Conservation (phyloP, 1,140 invertebrate genomes). For the Eriocheir sinensis region DNA sequence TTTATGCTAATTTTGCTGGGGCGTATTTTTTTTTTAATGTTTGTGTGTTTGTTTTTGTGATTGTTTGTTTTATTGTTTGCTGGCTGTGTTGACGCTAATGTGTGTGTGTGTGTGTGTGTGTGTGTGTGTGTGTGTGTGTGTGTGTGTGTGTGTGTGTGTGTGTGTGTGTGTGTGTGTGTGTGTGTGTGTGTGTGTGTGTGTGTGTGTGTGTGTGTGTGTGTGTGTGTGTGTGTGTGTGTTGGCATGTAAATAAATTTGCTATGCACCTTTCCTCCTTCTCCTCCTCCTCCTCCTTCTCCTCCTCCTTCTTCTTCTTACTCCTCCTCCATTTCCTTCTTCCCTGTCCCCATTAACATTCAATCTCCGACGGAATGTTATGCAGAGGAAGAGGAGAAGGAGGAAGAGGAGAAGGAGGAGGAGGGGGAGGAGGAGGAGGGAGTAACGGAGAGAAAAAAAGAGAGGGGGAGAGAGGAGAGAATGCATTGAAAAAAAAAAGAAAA, state of each 20-base stretch:
- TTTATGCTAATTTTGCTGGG: background rate
- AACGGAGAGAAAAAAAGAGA: background rate
- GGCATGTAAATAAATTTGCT: background rate
- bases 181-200: conserved; percentile 65
- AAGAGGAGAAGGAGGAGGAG: background rate
- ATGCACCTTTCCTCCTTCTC: background rate
- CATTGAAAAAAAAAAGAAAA: background rate
- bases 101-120: conserved; percentile 57
- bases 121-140: conserved; percentile 51
- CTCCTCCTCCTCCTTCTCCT: background rate
- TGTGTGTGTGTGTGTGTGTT: conserved; percentile 44
- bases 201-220: conserved; percentile 59
- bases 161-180: conserved; percentile 58
- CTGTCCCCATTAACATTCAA: conserved; percentile 16
- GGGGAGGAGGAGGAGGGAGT: background rate
- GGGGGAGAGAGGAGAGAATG: background rate
- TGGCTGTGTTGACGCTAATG: background rate
- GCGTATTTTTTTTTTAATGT: background rate
- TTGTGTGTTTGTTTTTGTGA: background rate
- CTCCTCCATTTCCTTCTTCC: conserved; percentile 21
- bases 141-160: conserved; percentile 62
- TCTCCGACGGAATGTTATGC: conserved; percentile 22
- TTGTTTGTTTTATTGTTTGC: background rate
- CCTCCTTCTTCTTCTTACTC: background rate
- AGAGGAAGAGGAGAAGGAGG: background rate